Conservation (phyloP, 2,113 vertebrate genomes). For the Aphyosemion australe region DNA sequence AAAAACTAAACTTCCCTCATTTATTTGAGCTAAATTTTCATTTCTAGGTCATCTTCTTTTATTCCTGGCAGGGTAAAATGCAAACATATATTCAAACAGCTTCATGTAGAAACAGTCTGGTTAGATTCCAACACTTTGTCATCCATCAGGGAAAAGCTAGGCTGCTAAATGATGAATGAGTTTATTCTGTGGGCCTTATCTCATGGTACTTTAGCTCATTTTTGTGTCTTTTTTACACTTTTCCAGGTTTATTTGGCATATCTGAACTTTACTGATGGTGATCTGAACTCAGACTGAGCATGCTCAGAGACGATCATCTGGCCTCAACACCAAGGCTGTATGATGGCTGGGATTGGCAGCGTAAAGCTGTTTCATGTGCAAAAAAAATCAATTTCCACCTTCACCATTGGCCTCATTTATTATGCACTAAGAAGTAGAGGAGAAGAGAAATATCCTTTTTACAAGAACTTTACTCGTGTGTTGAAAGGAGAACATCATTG, state of each 20-base stretch:
- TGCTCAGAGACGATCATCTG: neutral
- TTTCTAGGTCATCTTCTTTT: neutral
- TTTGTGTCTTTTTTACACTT: no score
- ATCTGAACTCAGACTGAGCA: no score
- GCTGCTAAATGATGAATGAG: conserved; percentile 17
- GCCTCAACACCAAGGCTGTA: no score
- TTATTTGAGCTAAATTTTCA: conserved; percentile 5
- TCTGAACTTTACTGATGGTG: no score
- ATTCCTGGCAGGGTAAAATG: neutral
- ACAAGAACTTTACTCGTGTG: neutral
- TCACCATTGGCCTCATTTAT: neutral
- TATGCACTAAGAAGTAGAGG: neutral
- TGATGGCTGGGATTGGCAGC: no score
- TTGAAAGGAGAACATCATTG: neutral
- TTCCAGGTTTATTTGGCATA: no score
- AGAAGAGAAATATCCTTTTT: neutral
- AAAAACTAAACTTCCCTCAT: neutral
- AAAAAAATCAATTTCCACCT: neutral
- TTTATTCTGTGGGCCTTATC: neutral
- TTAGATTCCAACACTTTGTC: conserved; percentile 8
- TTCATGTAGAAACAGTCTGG: neutral
- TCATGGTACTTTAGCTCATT: no score
- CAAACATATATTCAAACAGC: neutral
- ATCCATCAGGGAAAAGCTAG: conserved; percentile 5
- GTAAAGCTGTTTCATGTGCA: no score